Base-by-base conservation (phyloP, 2,888 invertebrate genomes). In the Drosophila colorata region DNA sequence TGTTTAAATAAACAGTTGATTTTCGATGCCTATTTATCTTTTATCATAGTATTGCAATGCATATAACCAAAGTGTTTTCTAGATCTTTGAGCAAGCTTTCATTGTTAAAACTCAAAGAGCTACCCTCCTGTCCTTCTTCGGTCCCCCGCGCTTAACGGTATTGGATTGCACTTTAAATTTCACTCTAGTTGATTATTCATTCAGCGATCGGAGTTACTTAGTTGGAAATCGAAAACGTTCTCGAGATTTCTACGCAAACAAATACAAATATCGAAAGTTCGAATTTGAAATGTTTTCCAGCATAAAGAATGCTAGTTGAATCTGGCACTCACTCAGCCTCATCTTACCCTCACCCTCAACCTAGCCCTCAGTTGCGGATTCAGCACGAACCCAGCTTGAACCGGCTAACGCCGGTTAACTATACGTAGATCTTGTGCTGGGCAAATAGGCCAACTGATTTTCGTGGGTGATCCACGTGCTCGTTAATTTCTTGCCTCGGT, bases 391-490 rank as follows among this genome's bases (percentile, higher is more conserved):
- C 1, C 33, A 25, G 35, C 16, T 25, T 43, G 14, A 47, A 16
- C 33, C 28, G 58, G 37, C 11, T 20, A 43, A 48, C 13, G 60
- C 20, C 18, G 16, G 28, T 20, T 38, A 1, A 2, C 28, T 35
- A 28, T 28, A 9, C 4, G 20, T 20, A 3, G 28, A 28, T 2
- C 3, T 2, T 2, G 28, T 28, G 28, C 28, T 28, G 28, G 28
- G 28, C 28, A 28, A 28, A 28, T 28, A n/a, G 18, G 16, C 38
- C 28, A 23, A 16, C 6, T 46, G 20, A 46, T 60, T 60, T 70
- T 48, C 41, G 40, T 59, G 61, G 66, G 59, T 43, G 53, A 61
- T 80, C 79, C 86, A 84, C 84, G 84, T 84, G 84, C 81, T 51
- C 40, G 38, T 5, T 49, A 65, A 51, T 61, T 58, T 46, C 25